Conservation (phyloP, 2,888 invertebrate genomes). For the Orgyia antiqua region DNA sequence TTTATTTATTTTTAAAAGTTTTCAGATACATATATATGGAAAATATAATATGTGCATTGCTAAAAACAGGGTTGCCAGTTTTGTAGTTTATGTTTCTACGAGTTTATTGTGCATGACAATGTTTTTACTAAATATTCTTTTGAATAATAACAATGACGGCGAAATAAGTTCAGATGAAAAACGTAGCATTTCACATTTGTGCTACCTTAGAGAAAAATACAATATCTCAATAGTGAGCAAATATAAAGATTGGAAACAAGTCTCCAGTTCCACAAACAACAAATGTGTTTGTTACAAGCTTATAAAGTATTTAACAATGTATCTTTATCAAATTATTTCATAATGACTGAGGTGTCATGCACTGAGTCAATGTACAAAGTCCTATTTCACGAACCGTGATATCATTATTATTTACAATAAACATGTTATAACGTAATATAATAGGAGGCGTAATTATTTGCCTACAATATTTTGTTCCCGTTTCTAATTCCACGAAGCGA, state of each 20-base stretch:
- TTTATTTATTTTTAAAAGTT: conserved; percentile 6
- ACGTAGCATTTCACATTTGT: too few species aligned
- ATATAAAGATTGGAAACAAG: too few species aligned
- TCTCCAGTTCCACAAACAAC: too few species aligned
- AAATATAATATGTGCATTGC: conserved; percentile 10
- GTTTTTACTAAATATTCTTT: too few species aligned
- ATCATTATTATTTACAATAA: conserved; percentile 26
- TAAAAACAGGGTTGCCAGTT: conserved; percentile 1
- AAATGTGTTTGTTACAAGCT: background rate
- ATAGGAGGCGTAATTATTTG: conserved; percentile 8
- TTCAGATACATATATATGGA: conserved; percentile 4
- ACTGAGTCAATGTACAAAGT: conserved; percentile 39
- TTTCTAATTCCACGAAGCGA: conserved; percentile 9
- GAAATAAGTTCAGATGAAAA: too few species aligned
- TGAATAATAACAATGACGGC: too few species aligned
- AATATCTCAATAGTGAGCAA: too few species aligned
- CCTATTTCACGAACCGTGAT: conserved; percentile 29
- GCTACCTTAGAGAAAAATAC: too few species aligned
- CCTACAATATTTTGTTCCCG: conserved; percentile 11
- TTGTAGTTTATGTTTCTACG: too few species aligned
- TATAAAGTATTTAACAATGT: conserved; percentile 1
- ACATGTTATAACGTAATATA: conserved; percentile 29
- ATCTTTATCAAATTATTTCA: conserved; percentile 27
- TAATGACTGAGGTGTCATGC: conserved; percentile 19
- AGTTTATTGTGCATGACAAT: too few species aligned